Evolutionary conservation across 2,113 vertebrate species (phyloP).

Genomic region (Poicephalus gulielmi): DNA sequence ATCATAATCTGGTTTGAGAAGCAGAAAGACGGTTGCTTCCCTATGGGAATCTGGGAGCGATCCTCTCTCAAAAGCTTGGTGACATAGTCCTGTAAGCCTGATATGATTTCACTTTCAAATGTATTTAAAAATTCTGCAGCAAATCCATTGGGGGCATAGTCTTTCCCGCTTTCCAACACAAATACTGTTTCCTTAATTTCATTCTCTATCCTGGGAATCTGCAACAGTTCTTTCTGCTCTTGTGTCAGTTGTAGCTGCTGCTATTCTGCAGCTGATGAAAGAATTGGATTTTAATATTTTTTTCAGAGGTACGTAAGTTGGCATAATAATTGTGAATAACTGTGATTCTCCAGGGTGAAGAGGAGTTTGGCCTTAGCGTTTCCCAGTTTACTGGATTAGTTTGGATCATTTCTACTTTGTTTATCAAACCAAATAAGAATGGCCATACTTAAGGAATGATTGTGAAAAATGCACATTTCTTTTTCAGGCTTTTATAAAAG

Average conservation of each 20-base stretch:
- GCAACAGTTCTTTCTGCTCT: conserved; percentile 46
- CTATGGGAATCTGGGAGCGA: conserved; percentile 57
- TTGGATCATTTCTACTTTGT: background rate
- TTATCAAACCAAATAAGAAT: background rate
- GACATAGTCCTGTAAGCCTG: conserved; percentile 55
- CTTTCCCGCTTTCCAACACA: conserved; percentile 60
- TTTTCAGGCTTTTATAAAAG: background rate
- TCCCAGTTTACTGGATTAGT: background rate
- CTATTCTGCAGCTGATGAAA: conserved; percentile 48
- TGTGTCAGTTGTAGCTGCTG: conserved; percentile 39
- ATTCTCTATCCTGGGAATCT: conserved; percentile 58
- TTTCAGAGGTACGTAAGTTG: conserved; percentile 22
- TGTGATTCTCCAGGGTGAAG: conserved; percentile 1
- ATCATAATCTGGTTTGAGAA: conserved; percentile 42
- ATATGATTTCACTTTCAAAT: conserved; percentile 70
- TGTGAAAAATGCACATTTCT: background rate
- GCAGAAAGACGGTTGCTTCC: conserved; percentile 31
- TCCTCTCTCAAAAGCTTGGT: conserved; percentile 64
- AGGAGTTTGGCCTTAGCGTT: background rate
- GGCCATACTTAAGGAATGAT: background rate
- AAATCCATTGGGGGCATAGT: conserved; percentile 48
- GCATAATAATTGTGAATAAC: conserved; percentile 45
- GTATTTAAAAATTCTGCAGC: conserved; percentile 65
- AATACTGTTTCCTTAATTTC: conserved; percentile 60
- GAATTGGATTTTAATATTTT: conserved; percentile 58